Conservation (phyloP, 2,113 vertebrate species). For the Erpornis zantholeuca region DNA sequence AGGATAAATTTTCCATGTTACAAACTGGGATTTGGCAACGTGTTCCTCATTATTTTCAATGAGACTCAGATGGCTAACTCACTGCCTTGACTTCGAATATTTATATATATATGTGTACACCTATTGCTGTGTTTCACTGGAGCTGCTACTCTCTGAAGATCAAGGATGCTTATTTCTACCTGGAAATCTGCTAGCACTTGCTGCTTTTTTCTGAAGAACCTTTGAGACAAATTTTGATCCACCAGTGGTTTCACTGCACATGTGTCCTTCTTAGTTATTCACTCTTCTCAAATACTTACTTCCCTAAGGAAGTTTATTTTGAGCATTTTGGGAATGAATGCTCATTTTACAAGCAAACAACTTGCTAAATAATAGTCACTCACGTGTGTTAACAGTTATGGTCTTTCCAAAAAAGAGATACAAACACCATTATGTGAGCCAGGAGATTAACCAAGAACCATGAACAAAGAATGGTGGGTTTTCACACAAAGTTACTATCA, state of each 20-base stretch:
- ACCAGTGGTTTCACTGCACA: neutral
- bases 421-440: neutral
- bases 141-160: neutral
- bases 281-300: neutral
- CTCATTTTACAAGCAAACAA: neutral
- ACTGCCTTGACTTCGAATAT: neutral
- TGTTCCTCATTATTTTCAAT: slow-evolving; percentile 16
- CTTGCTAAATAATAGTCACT: neutral
- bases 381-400: neutral
- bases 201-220: neutral
- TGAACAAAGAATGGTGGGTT: neutral
- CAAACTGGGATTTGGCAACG: neutral
- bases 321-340: neutral
- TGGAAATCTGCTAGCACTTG: neutral
- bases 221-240: neutral
- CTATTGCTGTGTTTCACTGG: neutral
- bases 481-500: neutral
- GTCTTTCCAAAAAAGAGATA: neutral
- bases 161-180: neutral
- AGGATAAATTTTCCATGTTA: neutral
- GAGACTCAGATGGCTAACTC: neutral
- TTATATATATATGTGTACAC: neutral
- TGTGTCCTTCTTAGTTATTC: neutral
- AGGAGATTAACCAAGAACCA: neutral
- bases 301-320: neutral